phyloP scores from a whole-genome alignment of 92 coral and sea anemone species.

The Ricordea florida region DNA sequence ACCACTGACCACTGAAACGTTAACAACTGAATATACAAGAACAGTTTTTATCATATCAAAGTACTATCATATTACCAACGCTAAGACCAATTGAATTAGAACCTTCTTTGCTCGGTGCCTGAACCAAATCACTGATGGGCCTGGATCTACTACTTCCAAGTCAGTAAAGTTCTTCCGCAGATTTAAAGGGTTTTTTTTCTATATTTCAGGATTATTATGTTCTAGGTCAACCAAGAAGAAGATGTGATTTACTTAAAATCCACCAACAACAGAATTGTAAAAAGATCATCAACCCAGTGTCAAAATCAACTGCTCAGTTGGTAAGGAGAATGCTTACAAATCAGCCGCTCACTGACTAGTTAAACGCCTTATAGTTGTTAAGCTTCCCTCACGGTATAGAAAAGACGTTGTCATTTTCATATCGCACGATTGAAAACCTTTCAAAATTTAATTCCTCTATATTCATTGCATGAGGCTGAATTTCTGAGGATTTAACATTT shows the following conservation, averaged over 20 bases:
- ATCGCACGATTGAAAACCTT: neutral
- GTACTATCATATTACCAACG: too few species aligned
- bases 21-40: too few species aligned
- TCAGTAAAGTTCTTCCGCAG: neutral
- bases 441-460: too few species aligned
- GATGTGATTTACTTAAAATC: conserved; percentile 50
- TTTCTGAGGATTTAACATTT: too few species aligned
- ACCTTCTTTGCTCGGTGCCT: too few species aligned
- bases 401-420: neutral
- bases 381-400: neutral
- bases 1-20: too few species aligned
- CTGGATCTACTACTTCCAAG: too few species aligned
- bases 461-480: too few species aligned
- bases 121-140: neutral
- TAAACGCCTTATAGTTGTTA: too few species aligned
- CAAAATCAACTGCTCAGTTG: conserved; percentile 41
- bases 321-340: conserved; percentile 29
- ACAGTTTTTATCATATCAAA: too few species aligned
- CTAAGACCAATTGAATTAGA: too few species aligned
- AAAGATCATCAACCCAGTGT: conserved; percentile 44
- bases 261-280: conserved; percentile 49
- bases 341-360: too few species aligned
- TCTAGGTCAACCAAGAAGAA: conserved; percentile 46
- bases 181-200: neutral
- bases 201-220: conserved; percentile 30